These are phyloP conservation scores for Plebejus argus DNA, from an alignment of 2,888 invertebrate genomes.

Conservation along the genomic window DNA sequence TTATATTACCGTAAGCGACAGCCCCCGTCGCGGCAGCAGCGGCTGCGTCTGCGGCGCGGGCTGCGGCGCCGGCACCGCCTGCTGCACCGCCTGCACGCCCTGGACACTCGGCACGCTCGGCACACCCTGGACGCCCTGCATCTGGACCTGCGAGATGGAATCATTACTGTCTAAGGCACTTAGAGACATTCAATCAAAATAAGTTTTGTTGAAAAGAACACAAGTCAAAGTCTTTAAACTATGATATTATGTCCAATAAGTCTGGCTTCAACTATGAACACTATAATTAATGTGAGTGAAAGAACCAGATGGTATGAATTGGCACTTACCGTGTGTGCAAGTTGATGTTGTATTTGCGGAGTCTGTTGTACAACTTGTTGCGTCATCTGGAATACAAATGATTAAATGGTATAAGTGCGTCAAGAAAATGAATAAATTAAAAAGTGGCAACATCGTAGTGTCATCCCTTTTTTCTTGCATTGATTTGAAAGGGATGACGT, in stretches of 20 bases:
- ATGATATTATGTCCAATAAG: neutral
- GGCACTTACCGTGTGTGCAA: slow-evolving; percentile 52
- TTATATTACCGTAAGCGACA: slow-evolving; percentile 84
- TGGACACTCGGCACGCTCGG: slow-evolving; percentile 24
- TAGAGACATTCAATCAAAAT: no score
- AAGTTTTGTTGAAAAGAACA: no score
- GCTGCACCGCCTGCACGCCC: slow-evolving; percentile 63
- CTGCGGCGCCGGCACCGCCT: slow-evolving; percentile 44
- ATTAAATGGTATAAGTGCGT: no score
- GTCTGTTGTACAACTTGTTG: slow-evolving; percentile 49
- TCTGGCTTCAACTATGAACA: no score
- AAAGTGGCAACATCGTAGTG: no score
- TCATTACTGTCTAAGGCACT: no score
- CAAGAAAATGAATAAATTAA: no score
- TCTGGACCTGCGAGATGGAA: slow-evolving; percentile 48
- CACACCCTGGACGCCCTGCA: slow-evolving; percentile 41
- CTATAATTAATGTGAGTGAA: no score
- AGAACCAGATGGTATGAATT: no score
- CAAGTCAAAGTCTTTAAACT: neutral
- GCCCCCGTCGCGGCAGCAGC: slow-evolving; percentile 82
- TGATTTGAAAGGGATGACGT: no score
- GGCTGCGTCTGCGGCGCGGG: slow-evolving; percentile 45
- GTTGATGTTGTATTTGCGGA: slow-evolving; percentile 49
- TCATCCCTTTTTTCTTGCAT: no score
- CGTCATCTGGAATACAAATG: slow-evolving; percentile 49